Evolutionary conservation across 2,888 invertebrate genomes (phyloP).

Genomic region (Rhagophthalmus giganteus): DNA sequence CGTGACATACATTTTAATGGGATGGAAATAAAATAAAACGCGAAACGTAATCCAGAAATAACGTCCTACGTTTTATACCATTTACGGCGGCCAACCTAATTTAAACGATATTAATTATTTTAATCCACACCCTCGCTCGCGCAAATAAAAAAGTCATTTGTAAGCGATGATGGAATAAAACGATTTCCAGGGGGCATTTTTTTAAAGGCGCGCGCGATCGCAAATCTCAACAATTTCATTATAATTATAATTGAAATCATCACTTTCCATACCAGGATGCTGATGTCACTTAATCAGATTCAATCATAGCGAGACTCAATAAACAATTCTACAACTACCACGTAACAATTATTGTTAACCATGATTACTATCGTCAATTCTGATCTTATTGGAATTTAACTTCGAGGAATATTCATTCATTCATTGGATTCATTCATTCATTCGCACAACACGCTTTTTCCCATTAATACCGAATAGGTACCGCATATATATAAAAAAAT

Average conservation of each 20-base stretch:
- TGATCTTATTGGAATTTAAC: not conserved
- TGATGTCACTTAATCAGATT: slow-evolving; percentile 35
- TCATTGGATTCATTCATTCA: too few relatives aligned
- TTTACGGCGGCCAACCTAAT: slow-evolving; percentile 17
- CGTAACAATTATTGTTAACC: slow-evolving; percentile 23
- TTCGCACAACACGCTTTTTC: too few relatives aligned
- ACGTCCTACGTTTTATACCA: slow-evolving; percentile 22
- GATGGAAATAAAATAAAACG: slow-evolving; percentile 24
- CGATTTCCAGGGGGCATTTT: slow-evolving; percentile 3
- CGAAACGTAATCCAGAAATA: slow-evolving; percentile 26
- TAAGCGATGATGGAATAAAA: slow-evolving; percentile 13
- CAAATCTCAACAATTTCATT: slow-evolving; percentile 14
- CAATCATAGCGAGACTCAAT: slow-evolving; percentile 24
- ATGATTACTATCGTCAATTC: slow-evolving; percentile 15
- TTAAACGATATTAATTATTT: slow-evolving; percentile 26
- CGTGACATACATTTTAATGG: slow-evolving; percentile 24
- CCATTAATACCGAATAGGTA: too few relatives aligned
- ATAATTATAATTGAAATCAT: slow-evolving; percentile 32
- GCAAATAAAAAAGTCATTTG: slow-evolving; percentile 3
- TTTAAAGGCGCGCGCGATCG: slow-evolving; percentile 7
- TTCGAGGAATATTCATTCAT: too few relatives aligned
- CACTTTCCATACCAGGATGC: slow-evolving; percentile 33
- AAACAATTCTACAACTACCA: slow-evolving; percentile 21
- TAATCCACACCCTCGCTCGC: slow-evolving; percentile 21
- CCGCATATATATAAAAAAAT: too few relatives aligned